phyloP scores from a whole-genome alignment of 2,888 invertebrate species.

The Ochropleura plecta region DNA sequence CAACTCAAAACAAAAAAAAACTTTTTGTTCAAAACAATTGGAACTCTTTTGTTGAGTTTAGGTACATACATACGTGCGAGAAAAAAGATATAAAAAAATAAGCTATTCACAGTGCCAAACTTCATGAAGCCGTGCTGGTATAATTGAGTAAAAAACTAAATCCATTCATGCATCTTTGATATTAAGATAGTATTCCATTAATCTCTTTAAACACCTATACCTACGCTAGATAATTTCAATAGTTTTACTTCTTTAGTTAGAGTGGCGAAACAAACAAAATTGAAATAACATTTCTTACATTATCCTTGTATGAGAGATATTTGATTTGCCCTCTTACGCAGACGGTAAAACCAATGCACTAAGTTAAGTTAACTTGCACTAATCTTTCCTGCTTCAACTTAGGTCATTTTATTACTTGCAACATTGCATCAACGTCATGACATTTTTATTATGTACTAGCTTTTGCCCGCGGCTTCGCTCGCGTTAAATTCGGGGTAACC shows the following conservation, averaged over 20 bases:
- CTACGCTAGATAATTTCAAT: neutral
- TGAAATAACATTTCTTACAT: neutral
- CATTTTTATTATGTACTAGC: neutral
- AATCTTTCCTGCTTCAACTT: constrained; percentile 32
- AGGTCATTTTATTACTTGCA: neutral
- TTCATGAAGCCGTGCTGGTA: too few species aligned
- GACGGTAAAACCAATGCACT: constrained; percentile 41
- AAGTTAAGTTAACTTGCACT: neutral
- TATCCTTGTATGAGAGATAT: constrained; percentile 40
- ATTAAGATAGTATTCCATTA: too few species aligned
- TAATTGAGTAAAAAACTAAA: too few species aligned
- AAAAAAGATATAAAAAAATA: too few species aligned
- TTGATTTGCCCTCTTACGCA: constrained; percentile 32
- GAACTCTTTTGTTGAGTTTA: too few species aligned
- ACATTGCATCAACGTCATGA: neutral
- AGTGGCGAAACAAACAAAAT: neutral
- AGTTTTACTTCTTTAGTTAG: neutral
- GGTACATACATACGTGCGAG: too few species aligned
- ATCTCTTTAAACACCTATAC: neutral
- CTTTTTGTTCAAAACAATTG: too few species aligned
- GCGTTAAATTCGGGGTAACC: too few species aligned
- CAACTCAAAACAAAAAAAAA: too few species aligned
- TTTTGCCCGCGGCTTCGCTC: too few species aligned
- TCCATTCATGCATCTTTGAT: too few species aligned
- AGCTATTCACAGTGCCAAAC: too few species aligned